Evolutionary conservation across 35 echinoderm and acorn worm species (phyloP), one percentile per base, ranked within the genome.

Genomic region (Patiria miniata): DNA sequence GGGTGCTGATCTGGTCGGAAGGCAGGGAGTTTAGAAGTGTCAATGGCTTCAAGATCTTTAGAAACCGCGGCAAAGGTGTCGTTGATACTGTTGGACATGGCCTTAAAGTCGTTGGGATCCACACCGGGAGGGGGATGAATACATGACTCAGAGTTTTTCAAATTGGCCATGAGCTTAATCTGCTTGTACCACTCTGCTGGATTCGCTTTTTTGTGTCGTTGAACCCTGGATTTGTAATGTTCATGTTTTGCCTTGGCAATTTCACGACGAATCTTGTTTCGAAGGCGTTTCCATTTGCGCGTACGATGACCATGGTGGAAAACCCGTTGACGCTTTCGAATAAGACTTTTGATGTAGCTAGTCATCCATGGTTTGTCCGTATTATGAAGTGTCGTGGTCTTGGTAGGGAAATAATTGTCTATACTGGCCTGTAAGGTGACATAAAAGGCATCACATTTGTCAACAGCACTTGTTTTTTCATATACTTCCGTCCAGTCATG

Each of bases 181-280:
- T 91, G 81, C 23, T 84, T 50, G 47, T 91, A 85, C 89, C 89
- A 91, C 77, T 87, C 84, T 23, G 78, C 39, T 28, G 87, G 87
- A 61, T 89, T 89, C 5, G 87, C 53, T 22, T 83, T 89, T 51
- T 89, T 89, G 79, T 89, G 79, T 68, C 65, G 80, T 60, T 83
- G 40, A 18, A 89, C 87, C 51, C 78, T 54, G 36, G 81, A 57
- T 12, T 83, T 68, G 40, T 89, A 89, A 65, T 81, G 68, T 26
- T 77, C 65, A 32, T 47, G 80, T 7, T 80, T 79, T 39, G 53
- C 36, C 36, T n/a, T n/a, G n/a, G n/a, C 15, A 82, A 76, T 89
- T 50, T 37, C 21, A 17, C 37, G 14, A 51, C 81, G 54, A 23
- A 89, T 79, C 28, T 60, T 51, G 36, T 83, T 89, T 9, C 78